Evolutionary conservation across 1,140 invertebrate genomes (phyloP).

Genomic region (Phortica variegata): DNA sequence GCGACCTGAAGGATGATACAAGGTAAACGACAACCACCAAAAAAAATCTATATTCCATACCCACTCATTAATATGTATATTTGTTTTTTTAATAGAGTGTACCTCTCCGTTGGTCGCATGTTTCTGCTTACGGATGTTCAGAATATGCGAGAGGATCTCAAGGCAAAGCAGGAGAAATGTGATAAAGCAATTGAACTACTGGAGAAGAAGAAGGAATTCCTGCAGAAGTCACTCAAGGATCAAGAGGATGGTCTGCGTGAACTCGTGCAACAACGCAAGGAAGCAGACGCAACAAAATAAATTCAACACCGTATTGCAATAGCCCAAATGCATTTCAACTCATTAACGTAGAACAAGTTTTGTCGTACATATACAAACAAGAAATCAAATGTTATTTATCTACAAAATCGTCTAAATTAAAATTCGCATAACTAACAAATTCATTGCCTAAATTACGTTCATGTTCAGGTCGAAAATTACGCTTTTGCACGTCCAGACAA

Average conservation of each 20-base stretch:
- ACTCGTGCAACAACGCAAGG: constrained; percentile 51
- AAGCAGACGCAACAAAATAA: constrained; percentile 40
- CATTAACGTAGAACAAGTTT: not conserved
- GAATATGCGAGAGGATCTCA: constrained; percentile 47
- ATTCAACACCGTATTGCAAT: too few relatives aligned
- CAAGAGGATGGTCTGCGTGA: constrained; percentile 53
- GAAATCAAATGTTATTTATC: constrained; percentile 34
- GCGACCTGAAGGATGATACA: constrained; percentile 37
- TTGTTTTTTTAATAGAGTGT: constrained; percentile 34
- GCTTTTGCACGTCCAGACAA: constrained; percentile 68
- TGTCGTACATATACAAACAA: constrained; percentile 4
- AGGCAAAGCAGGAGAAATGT: constrained; percentile 49
- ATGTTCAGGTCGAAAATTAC: constrained; percentile 77
- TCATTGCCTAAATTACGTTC: constrained; percentile 89
- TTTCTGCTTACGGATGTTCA: constrained; percentile 49
- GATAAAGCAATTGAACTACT: constrained; percentile 47
- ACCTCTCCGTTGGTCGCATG: constrained; percentile 53
- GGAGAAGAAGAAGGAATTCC: constrained; percentile 49
- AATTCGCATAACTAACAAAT: constrained; percentile 89
- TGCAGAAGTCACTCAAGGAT: constrained; percentile 48
- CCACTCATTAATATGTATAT: too few relatives aligned
- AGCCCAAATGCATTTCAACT: constrained; percentile 3
- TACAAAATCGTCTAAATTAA: constrained; percentile 64
- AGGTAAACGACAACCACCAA: too few relatives aligned
- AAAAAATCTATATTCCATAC: too few relatives aligned